Base-by-base conservation (phyloP, 37 sponge, comb jelly and placozoan species). In the Cliona cf. orientalis region DNA sequence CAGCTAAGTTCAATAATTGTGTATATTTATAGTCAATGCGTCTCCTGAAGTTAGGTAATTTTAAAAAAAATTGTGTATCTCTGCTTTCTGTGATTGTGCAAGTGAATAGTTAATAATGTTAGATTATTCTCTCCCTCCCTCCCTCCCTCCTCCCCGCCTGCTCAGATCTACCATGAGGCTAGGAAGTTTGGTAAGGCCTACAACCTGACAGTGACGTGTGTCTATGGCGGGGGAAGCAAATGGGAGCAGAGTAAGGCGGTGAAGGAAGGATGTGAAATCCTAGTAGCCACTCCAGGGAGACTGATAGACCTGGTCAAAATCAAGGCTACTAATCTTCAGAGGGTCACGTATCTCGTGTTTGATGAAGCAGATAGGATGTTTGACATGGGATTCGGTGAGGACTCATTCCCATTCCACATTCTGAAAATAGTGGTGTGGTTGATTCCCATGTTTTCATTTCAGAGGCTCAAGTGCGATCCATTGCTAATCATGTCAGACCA, bases 331-430 rank as follows among this genome's bases (percentile, higher is more conserved):
- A 86, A 82, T 63, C 83, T 98, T 28, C 76, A 74, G 66, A 78
- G 94, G 31, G 96, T 95, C 26, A 96, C 99, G 1, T 98, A 87
- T 55, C 91, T 98, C 1, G 99, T 98, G 42, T 86, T 98, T 74
- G 99, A 98, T 79, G 99, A 98, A 82, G 97, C 96, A 31, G 99
- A 98, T 62, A 72, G 99, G n/a, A 98, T 98, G 99, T 98, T 98
- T 84, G 99, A 98, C 80, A 88, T 98, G 89, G 99, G 99, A 2
- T 98, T 98, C 64, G 95, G 96, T 95, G 25, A 73, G 93, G 75
- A 9, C 37, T 6, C 42, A 4, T 14, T 22, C 33, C 19, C 72
- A 12, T 25, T 14, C 62, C 76, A 62, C 25, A 23, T 62, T 26
- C 6, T 62, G 64, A n/a, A n/a, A 23, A 49, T 49, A 17, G 55